These are phyloP conservation scores for Rhodinocichla rosea DNA, from an alignment of 2,113 vertebrate genomes.

Conservation along the genomic window DNA sequence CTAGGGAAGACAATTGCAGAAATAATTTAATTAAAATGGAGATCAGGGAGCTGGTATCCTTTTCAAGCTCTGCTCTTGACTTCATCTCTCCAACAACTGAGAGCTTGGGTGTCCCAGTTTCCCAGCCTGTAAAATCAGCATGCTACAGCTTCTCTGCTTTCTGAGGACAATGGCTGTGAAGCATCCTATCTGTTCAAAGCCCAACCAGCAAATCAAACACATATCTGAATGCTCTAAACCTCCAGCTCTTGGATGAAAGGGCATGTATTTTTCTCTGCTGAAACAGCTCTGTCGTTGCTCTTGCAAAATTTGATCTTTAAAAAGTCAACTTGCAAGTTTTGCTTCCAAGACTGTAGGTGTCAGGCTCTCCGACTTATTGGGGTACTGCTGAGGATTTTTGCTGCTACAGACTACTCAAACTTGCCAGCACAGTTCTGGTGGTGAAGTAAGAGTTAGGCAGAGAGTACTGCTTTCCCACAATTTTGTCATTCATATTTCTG, in stretches of 20 bases:
- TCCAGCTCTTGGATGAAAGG: neutral
- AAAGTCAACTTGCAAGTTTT: neutral
- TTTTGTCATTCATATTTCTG: neutral
- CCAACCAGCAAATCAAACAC: neutral
- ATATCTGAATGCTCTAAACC: neutral
- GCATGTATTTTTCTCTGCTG: neutral
- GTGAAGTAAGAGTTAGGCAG: neutral
- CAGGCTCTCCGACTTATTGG: neutral
- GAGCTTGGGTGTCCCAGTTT: neutral
- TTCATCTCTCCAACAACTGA: neutral
- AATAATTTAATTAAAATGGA: conserved; percentile 55
- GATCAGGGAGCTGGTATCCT: neutral
- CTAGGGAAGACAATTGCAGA: conserved; percentile 36
- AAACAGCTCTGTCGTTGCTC: neutral
- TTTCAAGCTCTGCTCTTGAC: neutral
- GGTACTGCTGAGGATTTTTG: neutral
- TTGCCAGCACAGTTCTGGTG: neutral
- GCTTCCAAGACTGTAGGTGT: neutral
- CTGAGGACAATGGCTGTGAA: neutral
- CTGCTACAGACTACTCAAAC: neutral
- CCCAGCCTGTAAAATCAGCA: neutral
- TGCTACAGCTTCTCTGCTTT: neutral
- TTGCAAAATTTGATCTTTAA: neutral
- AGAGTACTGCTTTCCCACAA: neutral
- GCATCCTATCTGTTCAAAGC: neutral